Conservation (phyloP, 2,113 vertebrate genomes). For the Suncus etruscus region DNA sequence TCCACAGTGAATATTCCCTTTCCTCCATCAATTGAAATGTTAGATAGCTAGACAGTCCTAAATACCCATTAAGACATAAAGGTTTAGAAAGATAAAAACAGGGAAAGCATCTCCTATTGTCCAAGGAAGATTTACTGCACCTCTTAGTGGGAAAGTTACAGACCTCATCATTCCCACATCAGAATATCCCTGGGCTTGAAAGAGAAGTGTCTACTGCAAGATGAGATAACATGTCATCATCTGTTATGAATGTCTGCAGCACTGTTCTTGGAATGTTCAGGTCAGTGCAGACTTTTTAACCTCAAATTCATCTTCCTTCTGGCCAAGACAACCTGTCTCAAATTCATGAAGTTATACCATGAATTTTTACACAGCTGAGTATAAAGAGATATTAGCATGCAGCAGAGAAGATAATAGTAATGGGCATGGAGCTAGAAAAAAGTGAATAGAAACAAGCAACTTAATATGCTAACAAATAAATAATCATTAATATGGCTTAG, state of each 20-base stretch:
- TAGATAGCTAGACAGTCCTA: too few species aligned
- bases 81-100: neutral
- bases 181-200: neutral
- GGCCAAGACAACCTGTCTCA: neutral
- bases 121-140: neutral
- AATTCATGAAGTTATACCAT: neutral
- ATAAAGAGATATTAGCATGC: neutral
- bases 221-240: neutral
- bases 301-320: conserved; percentile 20
- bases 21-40: neutral
- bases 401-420: neutral
- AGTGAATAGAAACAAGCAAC: neutral
- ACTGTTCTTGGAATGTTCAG: neutral
- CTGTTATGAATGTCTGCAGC: neutral
- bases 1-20: neutral
- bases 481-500: neutral
- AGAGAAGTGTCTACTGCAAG: neutral
- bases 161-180: neutral
- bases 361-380: neutral
- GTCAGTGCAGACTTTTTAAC: neutral
- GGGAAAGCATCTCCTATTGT: neutral
- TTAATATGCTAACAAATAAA: neutral
- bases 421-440: neutral
- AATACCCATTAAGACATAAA: neutral
- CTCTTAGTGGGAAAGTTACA: neutral